These are phyloP conservation scores for Dromius quadrimaculatus DNA, from an alignment of 2,888 invertebrate species.

Conservation along the genomic window DNA sequence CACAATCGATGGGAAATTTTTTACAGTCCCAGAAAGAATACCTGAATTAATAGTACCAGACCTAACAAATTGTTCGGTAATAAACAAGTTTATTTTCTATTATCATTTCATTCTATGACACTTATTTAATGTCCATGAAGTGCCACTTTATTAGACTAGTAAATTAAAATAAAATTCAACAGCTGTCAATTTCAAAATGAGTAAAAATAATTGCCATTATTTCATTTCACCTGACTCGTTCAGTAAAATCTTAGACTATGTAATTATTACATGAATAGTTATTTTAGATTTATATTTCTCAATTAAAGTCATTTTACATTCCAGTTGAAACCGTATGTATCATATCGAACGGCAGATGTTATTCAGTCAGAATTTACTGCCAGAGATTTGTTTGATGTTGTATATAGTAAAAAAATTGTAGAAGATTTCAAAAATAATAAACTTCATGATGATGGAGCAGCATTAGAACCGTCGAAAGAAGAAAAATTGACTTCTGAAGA, in stretches of 20 bases:
- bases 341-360: slow-evolving; percentile 83
- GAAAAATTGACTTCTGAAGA: slow-evolving; percentile 80
- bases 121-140: too few relatives aligned
- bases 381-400: slow-evolving; percentile 82
- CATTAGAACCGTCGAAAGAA: slow-evolving; percentile 78
- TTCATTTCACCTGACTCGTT: too few relatives aligned
- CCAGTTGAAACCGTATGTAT: slow-evolving; percentile 92
- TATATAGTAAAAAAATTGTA: slow-evolving; percentile 84
- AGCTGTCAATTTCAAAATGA: too few relatives aligned
- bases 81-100: slow-evolving; percentile 21
- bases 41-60: slow-evolving; percentile 95
- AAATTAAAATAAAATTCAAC: too few relatives aligned
- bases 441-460: slow-evolving; percentile 76
- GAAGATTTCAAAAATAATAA: slow-evolving; percentile 80
- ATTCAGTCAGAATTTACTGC: slow-evolving; percentile 86
- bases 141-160: too few relatives aligned
- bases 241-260: too few relatives aligned
- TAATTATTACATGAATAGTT: too few relatives aligned
- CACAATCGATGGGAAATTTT: slow-evolving; percentile 69
- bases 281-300: too few relatives aligned
- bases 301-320: too few relatives aligned
- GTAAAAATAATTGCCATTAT: too few relatives aligned
- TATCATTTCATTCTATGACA: not conserved
- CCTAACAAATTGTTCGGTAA: slow-evolving; percentile 79
- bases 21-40: slow-evolving; percentile 85